phyloP scores from a whole-genome alignment of 2,113 vertebrate species.

The Lethenteron reissneri region DNA sequence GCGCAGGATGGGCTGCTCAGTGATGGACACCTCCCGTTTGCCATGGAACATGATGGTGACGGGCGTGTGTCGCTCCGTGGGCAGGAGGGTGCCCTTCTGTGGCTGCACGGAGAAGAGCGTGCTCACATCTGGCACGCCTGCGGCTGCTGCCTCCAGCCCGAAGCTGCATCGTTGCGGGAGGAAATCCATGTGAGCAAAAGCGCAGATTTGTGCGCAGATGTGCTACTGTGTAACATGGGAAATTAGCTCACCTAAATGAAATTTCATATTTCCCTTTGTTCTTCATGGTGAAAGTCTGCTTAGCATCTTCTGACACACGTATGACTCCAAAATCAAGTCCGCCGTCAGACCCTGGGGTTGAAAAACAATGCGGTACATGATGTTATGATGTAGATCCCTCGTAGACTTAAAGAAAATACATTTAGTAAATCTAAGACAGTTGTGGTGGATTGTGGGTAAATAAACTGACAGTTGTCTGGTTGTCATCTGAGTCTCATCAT shows the following conservation, averaged over 20 bases:
- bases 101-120: slow-evolving; percentile 39
- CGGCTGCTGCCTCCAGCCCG: slow-evolving; percentile 17
- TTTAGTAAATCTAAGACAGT: no score
- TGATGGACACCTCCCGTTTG: slow-evolving; percentile 29
- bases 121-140: slow-evolving; percentile 16
- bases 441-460: no score
- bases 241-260: slow-evolving; percentile 30
- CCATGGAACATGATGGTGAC: slow-evolving; percentile 36
- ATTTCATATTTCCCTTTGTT: slow-evolving; percentile 62
- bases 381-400: no score
- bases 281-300: slow-evolving; percentile 33
- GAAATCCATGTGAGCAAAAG: background rate
- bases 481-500: no score
- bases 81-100: slow-evolving; percentile 23
- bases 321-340: slow-evolving; percentile 45
- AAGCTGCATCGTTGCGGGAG: slow-evolving; percentile 29
- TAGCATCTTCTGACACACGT: slow-evolving; percentile 33
- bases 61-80: slow-evolving; percentile 19
- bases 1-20: slow-evolving; percentile 30
- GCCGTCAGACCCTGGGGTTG: slow-evolving; percentile 25
- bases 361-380: background rate
- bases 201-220: no score
- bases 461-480: no score
- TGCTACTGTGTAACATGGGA: no score
- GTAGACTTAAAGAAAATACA: no score